Base-by-base conservation (phyloP, 1,140 invertebrate species). In the Mactra quadrangularis region DNA sequence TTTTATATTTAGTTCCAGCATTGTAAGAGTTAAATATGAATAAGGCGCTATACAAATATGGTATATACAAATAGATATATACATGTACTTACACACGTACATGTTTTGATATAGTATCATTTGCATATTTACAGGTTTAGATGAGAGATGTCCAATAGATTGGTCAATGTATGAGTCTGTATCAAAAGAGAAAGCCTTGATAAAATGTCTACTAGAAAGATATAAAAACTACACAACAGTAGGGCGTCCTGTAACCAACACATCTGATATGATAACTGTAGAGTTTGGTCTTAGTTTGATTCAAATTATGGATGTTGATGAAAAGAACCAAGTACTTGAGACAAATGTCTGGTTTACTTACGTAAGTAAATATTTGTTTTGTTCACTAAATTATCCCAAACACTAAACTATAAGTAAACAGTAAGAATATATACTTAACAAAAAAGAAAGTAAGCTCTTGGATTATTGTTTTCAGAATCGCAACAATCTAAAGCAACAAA, bases 221-320 rank as follows among this genome's bases (percentile, higher is more conserved):
- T 93, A 93, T 83, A 87, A 89, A 29, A 25, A 81, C 11, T 88
- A 89, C 31, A 93, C 92, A 0, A 84, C 82, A n/a, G 84, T 89
- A 27, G 93, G 93, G 3, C 82, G 93, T 41, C 93, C 93, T 0
- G 92, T 94, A 17, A 84, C 86, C 55, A 90, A 93, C 85, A 90
- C 88, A 4, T 82, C 83, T 0, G 89, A 93, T 53, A 90, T 83
- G 52, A 90, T 94, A 19, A 82, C 76, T 17, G 91, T 93, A 27
- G 82, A 89, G 52, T 93, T 93, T 84, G 91, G 90, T 35, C 77
- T 93, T 9, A 90, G 90, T 50, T 88, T 93, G 11, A 91, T 93
- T 53, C 93, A 93, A 83, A 92, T 93, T 55, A 87, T 93, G 53
- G 90, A 93, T 82, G 88, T 93, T 3, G 92, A 93, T 70, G 92